phyloP scores from a whole-genome alignment of 1,140 invertebrate species.

The Lamellibrachia luymesi region DNA sequence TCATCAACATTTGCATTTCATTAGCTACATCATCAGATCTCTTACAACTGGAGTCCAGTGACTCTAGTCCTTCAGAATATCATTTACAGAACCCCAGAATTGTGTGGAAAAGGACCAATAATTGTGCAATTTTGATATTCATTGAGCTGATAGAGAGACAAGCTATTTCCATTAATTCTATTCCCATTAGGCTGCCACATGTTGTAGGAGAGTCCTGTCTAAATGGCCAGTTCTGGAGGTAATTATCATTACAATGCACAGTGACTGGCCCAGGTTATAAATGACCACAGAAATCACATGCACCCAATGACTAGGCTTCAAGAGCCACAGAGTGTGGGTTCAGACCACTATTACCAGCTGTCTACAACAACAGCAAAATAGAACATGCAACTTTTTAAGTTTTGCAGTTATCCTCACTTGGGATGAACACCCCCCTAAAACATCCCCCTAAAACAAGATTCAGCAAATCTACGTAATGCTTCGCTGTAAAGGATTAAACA shows the following conservation, averaged over 20 bases:
- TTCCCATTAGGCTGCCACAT: neutral
- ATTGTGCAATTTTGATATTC: neutral
- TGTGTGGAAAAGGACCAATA: neutral
- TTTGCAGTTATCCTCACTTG: neutral
- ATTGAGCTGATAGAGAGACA: neutral
- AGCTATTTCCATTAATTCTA: neutral
- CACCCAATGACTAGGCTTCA: neutral
- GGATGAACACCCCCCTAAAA: neutral
- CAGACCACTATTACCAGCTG: neutral
- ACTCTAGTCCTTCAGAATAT: neutral
- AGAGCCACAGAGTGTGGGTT: neutral
- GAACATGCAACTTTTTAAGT: neutral
- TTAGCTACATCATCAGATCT: neutral
- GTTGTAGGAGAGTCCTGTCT: neutral
- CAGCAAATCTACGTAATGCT: neutral
- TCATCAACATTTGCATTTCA: neutral
- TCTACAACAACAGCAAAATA: neutral
- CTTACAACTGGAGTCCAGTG: neutral
- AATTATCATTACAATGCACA: neutral
- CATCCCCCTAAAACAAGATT: neutral
- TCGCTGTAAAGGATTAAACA: neutral
- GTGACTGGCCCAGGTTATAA: neutral
- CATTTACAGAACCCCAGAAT: neutral
- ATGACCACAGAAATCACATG: neutral
- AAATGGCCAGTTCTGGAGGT: neutral